Evolutionary conservation across 1,140 invertebrate genomes (phyloP), one percentile per base, ranked within the genome.

Genomic region (Doryteuthis pealeii): DNA sequence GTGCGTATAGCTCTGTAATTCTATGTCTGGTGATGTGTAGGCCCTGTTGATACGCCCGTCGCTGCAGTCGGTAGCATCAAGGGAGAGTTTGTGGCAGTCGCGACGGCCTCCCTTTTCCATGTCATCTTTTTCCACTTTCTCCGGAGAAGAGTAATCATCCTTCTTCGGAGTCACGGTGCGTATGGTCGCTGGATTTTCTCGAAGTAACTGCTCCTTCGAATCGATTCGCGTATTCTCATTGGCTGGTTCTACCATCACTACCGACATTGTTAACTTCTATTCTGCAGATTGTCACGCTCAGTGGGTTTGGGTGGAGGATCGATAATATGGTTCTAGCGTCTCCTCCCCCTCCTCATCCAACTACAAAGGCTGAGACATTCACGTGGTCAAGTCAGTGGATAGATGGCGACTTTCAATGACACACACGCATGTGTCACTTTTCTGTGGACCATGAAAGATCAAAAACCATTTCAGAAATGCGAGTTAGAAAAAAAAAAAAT

Each of bases 11-110:
- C 74, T 80, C 31, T 84, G 79, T 22, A 84, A 77, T 77, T 85
- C 84, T 58, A 83, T 84, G 76, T 85, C 82, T n/a, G 82, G 84
- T 26, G 82, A 84, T 18, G 80, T 84, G 74, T 85, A 85, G 4
- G 81, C 82, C 28, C 77, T 68, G 76, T 85, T 85, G 73, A 84
- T 79, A 12, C 81, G 74, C 40, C 83, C 83, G 78, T 82, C 82
- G 54, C 73, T 77, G 35, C 35, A 40, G 35, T 40, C 35, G 12
- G 49, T 35, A 45, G 62, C 35, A 15, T 68, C 71, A 33, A 73
- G 72, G 66, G 40, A 28, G 66, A 58, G 71, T n/a, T 72, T 35
- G n/a, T 14, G 58, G 14, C n/a, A 40, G 43, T 71, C 30, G 35
- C 67, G 35, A 35, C 71, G 32, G 70, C 71, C 43, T 69, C 62